Evolutionary conservation across 2,113 vertebrate species (phyloP).

Genomic region (Trogon surrucura): DNA sequence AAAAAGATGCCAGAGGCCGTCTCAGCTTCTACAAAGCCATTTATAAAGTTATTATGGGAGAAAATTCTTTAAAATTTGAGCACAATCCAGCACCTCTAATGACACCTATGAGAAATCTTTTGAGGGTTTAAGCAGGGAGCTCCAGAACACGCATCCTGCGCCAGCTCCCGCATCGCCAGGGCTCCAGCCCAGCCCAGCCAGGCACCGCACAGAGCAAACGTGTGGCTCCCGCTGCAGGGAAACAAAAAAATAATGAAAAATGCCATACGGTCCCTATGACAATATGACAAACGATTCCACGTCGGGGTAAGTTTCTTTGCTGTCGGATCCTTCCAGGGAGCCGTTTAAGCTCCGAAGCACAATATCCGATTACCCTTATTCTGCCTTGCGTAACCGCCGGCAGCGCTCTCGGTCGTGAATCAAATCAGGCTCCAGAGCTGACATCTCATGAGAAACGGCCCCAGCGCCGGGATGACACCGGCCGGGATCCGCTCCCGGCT

Average conservation of each 20-base stretch:
- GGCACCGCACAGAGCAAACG: not conserved
- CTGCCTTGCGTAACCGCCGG: not conserved
- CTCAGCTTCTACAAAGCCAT: not conserved
- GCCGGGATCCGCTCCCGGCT: not conserved
- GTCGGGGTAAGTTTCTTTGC: rapidly evolving
- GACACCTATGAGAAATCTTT: not conserved
- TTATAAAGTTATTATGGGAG: not conserved
- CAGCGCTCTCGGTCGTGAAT: not conserved
- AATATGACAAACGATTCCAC: not conserved
- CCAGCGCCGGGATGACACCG: not conserved
- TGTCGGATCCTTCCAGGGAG: not conserved
- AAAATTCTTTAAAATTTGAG: not conserved
- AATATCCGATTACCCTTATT: not conserved
- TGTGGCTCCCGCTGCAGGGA: not conserved
- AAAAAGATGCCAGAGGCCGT: not conserved
- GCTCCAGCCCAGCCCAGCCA: not conserved
- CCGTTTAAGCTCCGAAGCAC: not conserved
- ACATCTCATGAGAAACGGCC: not conserved
- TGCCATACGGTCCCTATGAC: not conserved
- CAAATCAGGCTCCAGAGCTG: not conserved
- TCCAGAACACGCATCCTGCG: not conserved
- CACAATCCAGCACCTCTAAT: not conserved
- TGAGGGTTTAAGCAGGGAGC: not conserved
- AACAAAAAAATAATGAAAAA: not conserved
- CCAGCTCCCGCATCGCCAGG: not conserved